These are phyloP conservation scores for Onychorhynchus coronatus DNA, from an alignment of 2,113 vertebrate genomes.

Conservation along the genomic window DNA sequence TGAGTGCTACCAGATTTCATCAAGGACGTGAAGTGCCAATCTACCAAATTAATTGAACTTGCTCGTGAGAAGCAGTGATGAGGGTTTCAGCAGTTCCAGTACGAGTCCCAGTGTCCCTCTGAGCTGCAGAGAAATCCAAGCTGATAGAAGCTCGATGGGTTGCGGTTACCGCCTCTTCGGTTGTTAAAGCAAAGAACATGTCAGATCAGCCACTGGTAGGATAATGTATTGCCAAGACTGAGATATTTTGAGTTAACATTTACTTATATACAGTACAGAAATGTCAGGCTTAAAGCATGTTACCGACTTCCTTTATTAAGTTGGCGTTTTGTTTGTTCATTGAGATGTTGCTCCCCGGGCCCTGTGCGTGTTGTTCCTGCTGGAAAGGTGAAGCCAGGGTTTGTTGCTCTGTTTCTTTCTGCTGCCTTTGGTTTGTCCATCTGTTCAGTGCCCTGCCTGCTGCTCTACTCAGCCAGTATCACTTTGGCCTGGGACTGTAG, in stretches of 20 bases:
- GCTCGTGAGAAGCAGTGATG: background rate
- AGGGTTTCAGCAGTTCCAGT: background rate
- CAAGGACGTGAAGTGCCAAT: background rate
- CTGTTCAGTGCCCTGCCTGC: background rate
- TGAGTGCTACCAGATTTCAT: background rate
- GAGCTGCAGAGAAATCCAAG: background rate
- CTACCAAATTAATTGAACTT: slow-evolving; percentile 22
- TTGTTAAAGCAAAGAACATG: slow-evolving; percentile 4
- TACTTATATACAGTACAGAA: background rate
- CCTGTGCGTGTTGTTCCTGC: background rate
- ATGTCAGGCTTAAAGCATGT: background rate
- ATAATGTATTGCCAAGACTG: background rate
- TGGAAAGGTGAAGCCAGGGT: background rate
- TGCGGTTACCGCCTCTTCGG: background rate
- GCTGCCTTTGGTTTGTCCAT: background rate
- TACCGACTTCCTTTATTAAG: background rate
- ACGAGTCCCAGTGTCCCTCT: background rate
- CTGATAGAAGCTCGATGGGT: background rate
- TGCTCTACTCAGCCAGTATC: background rate
- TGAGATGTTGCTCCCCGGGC: background rate
- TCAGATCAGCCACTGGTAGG: slow-evolving; percentile 7
- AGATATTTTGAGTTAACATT: background rate
- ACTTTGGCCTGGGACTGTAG: background rate
- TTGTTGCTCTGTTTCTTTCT: background rate
- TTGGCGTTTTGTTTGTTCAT: background rate